phyloP scores from a whole-genome alignment of 1,140 invertebrate species.

The Musca vetustissima region DNA sequence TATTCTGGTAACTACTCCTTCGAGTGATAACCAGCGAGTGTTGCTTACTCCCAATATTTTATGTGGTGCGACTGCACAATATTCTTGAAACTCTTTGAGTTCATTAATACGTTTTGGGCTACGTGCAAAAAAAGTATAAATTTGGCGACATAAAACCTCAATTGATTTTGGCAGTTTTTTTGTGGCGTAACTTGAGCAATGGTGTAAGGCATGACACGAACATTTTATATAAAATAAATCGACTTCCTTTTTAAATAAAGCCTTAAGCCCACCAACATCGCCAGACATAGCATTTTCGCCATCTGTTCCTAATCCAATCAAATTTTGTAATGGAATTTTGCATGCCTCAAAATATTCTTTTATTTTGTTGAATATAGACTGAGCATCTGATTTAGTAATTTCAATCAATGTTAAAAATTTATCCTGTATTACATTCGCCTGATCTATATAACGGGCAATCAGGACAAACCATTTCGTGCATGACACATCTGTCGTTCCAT shows the following conservation, averaged over 20 bases:
- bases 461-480: conserved; percentile 16
- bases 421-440: background rate
- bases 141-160: conserved; percentile 36
- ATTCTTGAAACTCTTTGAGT: conserved; percentile 39
- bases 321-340: conserved; percentile 3
- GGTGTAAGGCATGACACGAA: conserved; percentile 25
- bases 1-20: conserved; percentile 28
- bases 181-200: conserved; percentile 38
- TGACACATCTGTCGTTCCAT: conserved; percentile 23
- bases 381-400: conserved; percentile 12
- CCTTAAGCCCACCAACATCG: conserved; percentile 5
- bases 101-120: conserved; percentile 29
- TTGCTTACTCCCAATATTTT: conserved; percentile 36
- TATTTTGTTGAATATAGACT: conserved; percentile 9
- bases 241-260: conserved; percentile 15
- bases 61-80: conserved; percentile 31
- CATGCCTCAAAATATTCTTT: background rate
- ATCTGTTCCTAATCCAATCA: conserved; percentile 24
- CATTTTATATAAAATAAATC: conserved; percentile 28
- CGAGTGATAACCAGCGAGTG: conserved; percentile 18
- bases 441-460: conserved; percentile 9
- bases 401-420: conserved; percentile 9
- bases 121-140: conserved; percentile 37
- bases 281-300: conserved; percentile 24
- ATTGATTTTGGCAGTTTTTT: conserved; percentile 34